These are phyloP conservation scores for Scyliorhinus canicula DNA, from an alignment of 2,797 vertebrate genomes.

Conservation along the genomic window DNA sequence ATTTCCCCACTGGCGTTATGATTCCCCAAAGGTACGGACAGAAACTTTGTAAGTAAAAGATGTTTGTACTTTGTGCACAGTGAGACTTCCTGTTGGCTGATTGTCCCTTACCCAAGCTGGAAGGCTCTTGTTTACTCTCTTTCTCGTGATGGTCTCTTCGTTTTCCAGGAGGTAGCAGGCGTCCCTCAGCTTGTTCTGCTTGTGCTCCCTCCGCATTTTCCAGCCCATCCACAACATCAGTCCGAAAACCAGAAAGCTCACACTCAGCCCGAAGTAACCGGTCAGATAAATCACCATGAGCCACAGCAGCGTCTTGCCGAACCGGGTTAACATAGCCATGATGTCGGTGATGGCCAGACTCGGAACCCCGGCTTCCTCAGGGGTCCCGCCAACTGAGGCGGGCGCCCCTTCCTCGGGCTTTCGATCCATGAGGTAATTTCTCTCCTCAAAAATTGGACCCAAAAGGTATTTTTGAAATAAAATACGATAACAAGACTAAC, in stretches of 20 bases:
- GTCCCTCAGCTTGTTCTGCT: constrained; percentile 57
- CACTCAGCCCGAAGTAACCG: constrained; percentile 67
- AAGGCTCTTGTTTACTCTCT: constrained; percentile 51
- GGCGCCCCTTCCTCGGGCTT: background rate
- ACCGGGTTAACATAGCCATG: constrained; percentile 59
- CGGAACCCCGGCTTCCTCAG: background rate
- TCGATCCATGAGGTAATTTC: background rate
- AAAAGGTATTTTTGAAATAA: background rate
- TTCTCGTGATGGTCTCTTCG: constrained; percentile 57
- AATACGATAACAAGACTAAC: background rate
- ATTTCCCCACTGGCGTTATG: background rate
- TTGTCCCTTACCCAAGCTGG: constrained; percentile 64
- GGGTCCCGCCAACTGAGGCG: background rate
- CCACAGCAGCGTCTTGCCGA: constrained; percentile 61
- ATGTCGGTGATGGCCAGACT: constrained; percentile 47
- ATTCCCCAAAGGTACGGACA: background rate
- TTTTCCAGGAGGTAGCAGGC: constrained; percentile 66
- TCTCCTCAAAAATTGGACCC: background rate
- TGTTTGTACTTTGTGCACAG: background rate
- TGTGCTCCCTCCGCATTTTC: constrained; percentile 63
- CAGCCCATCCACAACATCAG: constrained; percentile 67
- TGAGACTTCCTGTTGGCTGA: background rate
- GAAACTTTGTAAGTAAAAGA: background rate
- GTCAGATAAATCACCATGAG: constrained; percentile 70
- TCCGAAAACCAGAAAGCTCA: constrained; percentile 58